Base-by-base conservation (phyloP, 1,140 invertebrate species). In the Lepidotrigona ventralis region DNA sequence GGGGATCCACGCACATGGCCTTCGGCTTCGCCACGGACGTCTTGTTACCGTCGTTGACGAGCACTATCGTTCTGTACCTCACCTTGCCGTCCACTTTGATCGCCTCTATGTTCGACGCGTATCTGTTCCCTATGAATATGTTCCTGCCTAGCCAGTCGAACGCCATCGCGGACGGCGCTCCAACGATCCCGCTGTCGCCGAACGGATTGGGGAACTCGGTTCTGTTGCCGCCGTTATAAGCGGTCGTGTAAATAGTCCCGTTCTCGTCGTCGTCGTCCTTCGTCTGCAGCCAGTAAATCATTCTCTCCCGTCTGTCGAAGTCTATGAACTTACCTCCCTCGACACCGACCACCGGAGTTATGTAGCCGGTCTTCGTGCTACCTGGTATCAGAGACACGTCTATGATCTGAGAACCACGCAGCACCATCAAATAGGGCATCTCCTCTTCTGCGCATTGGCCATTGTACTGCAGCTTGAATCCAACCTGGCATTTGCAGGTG, bases 141-240 rank as follows among this genome's bases (percentile, higher is more conserved):
- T 99, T 99, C 63, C 98, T 95, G 15, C 98, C 98, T 53, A 99
- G 95, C 98, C 99, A 99, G 92, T 99, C 99, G 91, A 99, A 97
- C 1, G 98, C 98, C 54, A 99, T 96, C 1, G 97, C 96, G 68
- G 98, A 98, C 1, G 98, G 98, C 0, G 98, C 96, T 0, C 99
- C 98, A 51, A 99, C 97, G 54, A 99, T 96, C 14, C 98, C 98
- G 12, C 96, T 96, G 81, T 98, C 97, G 11, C 92, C 92, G 23
- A 51, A 39, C 0, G 95, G 89, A 89, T 96, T 96, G 0, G 98
- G 95, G 91, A 99, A 97, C 89, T 97, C 96, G 0, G 97, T 97
- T 91, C 96, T 96, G 86, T 99, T 99, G 5, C 98, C 98, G 21
- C 98, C 98, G 69, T 96, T 96, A 72, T 99, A 96, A 1, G 97